Percentiles rank a stretch among this genome's conserved stretches.
These are phyloP conservation scores for Synanthedon myopaeformis DNA, from an alignment of 2,888 invertebrate genomes.

Conservation along the genomic window DNA sequence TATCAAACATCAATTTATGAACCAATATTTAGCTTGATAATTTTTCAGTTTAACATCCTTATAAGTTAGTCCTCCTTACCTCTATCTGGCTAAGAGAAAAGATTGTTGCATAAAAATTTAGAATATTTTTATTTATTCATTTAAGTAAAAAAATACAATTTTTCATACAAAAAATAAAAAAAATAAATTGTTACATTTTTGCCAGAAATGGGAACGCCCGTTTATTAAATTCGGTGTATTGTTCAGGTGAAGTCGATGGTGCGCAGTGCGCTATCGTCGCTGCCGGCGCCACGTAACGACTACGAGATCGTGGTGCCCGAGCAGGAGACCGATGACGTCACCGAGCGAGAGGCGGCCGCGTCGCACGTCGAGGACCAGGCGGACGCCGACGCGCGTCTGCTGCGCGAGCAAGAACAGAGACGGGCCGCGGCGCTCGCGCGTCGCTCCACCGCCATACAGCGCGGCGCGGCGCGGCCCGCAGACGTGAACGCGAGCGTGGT, in stretches of 20 bases:
- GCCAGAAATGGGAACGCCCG: too few relatives aligned
- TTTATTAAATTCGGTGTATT: background rate
- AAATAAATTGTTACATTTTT: too few relatives aligned
- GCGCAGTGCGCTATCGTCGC: constrained; percentile 79
- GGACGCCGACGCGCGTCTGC: constrained; percentile 79
- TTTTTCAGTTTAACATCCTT: too few relatives aligned
- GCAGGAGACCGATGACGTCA: constrained; percentile 68
- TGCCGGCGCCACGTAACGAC: constrained; percentile 95
- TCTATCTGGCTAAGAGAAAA: too few relatives aligned
- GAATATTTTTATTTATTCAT: background rate
- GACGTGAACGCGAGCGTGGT: constrained; percentile 89
- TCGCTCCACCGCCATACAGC: constrained; percentile 88
- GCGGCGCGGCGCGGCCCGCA: constrained; percentile 83
- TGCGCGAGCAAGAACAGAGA: constrained; percentile 77
- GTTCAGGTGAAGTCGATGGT: constrained; percentile 76
- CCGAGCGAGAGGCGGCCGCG: constrained; percentile 15
- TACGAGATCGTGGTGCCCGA: constrained; percentile 99
- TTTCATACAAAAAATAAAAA: too few relatives aligned
- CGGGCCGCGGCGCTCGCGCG: constrained; percentile 78
- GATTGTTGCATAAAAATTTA: too few relatives aligned
- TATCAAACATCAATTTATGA: too few relatives aligned
- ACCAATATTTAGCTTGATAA: too few relatives aligned
- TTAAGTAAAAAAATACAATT: background rate
- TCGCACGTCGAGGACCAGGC: constrained; percentile 83
- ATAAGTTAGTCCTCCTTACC: too few relatives aligned